Evolutionary conservation across 2,888 invertebrate genomes (phyloP).

Genomic region (Protodeltote pygarga): DNA sequence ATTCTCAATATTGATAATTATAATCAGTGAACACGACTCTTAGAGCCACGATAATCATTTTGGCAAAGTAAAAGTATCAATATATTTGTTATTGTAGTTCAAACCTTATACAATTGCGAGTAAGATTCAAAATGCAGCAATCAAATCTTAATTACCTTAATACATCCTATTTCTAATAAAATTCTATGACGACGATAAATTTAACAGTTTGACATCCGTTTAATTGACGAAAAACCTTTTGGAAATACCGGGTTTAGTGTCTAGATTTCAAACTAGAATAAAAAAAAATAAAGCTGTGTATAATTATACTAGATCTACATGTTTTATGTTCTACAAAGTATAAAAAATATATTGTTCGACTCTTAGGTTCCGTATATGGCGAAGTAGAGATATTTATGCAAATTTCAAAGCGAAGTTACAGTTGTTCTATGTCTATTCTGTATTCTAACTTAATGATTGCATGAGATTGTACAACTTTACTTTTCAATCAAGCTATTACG

Average conservation of each 20-base stretch:
- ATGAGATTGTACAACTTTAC: slow-evolving; percentile 26
- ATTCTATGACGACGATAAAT: slow-evolving; percentile 40
- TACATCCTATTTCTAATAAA: slow-evolving; percentile 28
- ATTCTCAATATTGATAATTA: too few species aligned
- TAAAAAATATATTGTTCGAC: slow-evolving; percentile 19
- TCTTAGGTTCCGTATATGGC: slow-evolving; percentile 27
- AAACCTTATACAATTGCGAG: too few species aligned
- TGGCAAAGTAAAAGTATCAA: too few species aligned
- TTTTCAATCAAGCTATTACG: background rate
- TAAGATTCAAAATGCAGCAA: too few species aligned
- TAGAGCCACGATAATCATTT: too few species aligned
- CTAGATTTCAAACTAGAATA: slow-evolving; percentile 14
- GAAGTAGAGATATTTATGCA: slow-evolving; percentile 18
- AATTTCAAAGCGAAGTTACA: slow-evolving; percentile 21
- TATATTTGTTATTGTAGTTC: too few species aligned
- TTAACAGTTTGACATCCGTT: slow-evolving; percentile 47
- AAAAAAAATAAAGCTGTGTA: slow-evolving; percentile 31
- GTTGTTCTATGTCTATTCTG: slow-evolving; percentile 1
- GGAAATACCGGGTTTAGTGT: slow-evolving; percentile 50
- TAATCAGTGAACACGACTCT: too few species aligned
- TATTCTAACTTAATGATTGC: background rate
- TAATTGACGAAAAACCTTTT: slow-evolving; percentile 47
- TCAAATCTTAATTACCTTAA: slow-evolving; percentile 1
- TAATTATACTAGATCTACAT: slow-evolving; percentile 27
- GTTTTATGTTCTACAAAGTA: slow-evolving; percentile 21